Conservation (phyloP, 2,888 invertebrate genomes). For the Tetanocera ferruginea region DNA sequence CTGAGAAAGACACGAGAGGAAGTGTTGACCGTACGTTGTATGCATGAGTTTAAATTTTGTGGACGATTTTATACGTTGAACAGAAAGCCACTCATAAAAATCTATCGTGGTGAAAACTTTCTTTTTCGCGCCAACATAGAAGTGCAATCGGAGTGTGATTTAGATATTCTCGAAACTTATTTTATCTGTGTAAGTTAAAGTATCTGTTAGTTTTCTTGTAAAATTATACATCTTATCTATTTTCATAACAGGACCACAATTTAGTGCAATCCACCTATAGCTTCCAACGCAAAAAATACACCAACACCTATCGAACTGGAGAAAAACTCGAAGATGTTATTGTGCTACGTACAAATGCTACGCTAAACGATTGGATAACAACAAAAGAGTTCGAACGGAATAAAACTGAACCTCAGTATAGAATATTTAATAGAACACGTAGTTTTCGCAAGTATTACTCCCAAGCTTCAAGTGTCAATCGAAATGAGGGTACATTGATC, state of each 20-base stretch:
- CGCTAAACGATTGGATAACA: constrained; percentile 63
- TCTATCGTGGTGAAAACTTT: constrained; percentile 68
- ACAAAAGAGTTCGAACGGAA: constrained; percentile 60
- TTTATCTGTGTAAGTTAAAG: constrained; percentile 68
- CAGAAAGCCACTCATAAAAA: constrained; percentile 62
- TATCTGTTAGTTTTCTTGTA: background rate
- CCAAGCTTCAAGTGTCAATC: constrained; percentile 37
- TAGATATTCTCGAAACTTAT: constrained; percentile 69
- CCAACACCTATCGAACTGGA: constrained; percentile 60
- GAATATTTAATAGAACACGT: constrained; percentile 47
- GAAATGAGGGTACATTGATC: constrained; percentile 20
- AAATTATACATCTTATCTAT: background rate
- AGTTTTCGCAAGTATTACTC: constrained; percentile 48
- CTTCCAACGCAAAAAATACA: constrained; percentile 66
- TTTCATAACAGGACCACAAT: constrained; percentile 65
- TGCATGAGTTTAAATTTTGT: constrained; percentile 64
- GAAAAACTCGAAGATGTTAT: constrained; percentile 67
- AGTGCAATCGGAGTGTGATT: constrained; percentile 61
- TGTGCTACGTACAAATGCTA: constrained; percentile 66
- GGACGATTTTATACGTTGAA: constrained; percentile 68
- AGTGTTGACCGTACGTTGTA: constrained; percentile 61
- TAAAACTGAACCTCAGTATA: constrained; percentile 50
- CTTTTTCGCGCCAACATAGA: constrained; percentile 66
- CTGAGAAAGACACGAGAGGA: constrained; percentile 67
- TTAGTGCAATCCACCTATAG: constrained; percentile 68